Evolutionary conservation across 2,888 invertebrate genomes (phyloP).

Genomic region (Dexiosoma caninum): DNA sequence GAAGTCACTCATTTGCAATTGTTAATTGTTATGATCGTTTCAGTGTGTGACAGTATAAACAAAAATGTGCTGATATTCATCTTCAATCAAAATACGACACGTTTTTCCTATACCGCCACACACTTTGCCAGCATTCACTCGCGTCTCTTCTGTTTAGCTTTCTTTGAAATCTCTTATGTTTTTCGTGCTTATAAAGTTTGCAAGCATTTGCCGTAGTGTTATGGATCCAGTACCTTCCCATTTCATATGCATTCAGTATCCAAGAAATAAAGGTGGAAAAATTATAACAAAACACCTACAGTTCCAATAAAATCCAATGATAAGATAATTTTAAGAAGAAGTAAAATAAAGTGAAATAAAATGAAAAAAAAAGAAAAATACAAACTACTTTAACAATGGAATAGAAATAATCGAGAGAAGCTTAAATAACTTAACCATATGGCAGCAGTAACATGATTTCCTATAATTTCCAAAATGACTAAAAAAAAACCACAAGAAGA

Average conservation of each 20-base stretch:
- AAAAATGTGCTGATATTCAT: too few relatives aligned
- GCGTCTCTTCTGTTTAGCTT: too few relatives aligned
- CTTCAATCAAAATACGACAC: too few relatives aligned
- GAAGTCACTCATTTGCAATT: too few relatives aligned
- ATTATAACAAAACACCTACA: conserved; percentile 47
- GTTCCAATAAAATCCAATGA: conserved; percentile 53
- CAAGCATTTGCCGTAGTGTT: too few relatives aligned
- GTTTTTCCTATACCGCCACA: too few relatives aligned
- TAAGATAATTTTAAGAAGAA: conserved; percentile 52
- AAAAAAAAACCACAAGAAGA: not conserved
- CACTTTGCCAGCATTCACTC: too few relatives aligned
- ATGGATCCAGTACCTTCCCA: not conserved
- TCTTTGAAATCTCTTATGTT: too few relatives aligned
- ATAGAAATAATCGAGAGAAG: conserved; percentile 27
- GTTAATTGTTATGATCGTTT: too few relatives aligned
- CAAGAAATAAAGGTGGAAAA: not conserved
- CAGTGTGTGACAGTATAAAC: too few relatives aligned
- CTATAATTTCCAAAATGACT: conserved; percentile 49
- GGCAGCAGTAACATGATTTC: conserved; percentile 50
- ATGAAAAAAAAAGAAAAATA: not conserved
- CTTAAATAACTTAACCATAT: conserved; percentile 40
- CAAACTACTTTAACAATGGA: conserved; percentile 29
- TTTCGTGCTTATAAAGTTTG: too few relatives aligned
- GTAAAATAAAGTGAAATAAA: not conserved
- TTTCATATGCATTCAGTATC: not conserved